These are phyloP conservation scores for Choristoneura fumiferana DNA, from an alignment of 1,140 invertebrate species.

Conservation along the genomic window DNA sequence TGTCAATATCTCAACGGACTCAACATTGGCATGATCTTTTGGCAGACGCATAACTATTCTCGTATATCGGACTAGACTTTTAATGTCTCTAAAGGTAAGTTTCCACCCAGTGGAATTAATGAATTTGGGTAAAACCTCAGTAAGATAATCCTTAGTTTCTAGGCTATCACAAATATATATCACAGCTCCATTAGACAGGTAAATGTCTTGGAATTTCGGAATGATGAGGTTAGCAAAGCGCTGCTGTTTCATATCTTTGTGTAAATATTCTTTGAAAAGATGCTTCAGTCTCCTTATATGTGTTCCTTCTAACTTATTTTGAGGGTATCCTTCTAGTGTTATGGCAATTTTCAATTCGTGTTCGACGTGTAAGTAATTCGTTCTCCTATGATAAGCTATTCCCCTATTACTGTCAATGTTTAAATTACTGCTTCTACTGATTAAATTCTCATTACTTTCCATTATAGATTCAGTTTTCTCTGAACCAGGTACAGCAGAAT, in stretches of 20 bases:
- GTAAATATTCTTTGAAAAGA: constrained; percentile 60
- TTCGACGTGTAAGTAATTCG: constrained; percentile 66
- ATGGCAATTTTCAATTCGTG: constrained; percentile 61
- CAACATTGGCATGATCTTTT: constrained; percentile 50
- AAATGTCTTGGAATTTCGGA: constrained; percentile 64
- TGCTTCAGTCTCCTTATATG: constrained; percentile 59
- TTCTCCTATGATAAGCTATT: constrained; percentile 64
- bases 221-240: constrained; percentile 55
- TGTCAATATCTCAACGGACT: constrained; percentile 49
- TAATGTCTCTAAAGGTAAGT: constrained; percentile 53
- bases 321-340: constrained; percentile 59
- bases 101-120: constrained; percentile 59
- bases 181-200: constrained; percentile 64
- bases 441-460: constrained; percentile 51
- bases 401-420: constrained; percentile 63
- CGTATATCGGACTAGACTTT: constrained; percentile 57
- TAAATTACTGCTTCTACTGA: constrained; percentile 47
- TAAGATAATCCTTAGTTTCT: constrained; percentile 65
- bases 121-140: constrained; percentile 56
- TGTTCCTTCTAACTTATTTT: constrained; percentile 60
- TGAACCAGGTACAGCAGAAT: constrained; percentile 36
- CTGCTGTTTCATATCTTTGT: constrained; percentile 61
- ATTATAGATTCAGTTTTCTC: constrained; percentile 51
- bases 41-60: constrained; percentile 59
- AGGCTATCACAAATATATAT: constrained; percentile 70